Percentiles rank a stretch among this genome's conserved stretches.
Evolutionary conservation across 2,888 invertebrate genomes (phyloP).

Genomic region (Heteropelma amictum): DNA sequence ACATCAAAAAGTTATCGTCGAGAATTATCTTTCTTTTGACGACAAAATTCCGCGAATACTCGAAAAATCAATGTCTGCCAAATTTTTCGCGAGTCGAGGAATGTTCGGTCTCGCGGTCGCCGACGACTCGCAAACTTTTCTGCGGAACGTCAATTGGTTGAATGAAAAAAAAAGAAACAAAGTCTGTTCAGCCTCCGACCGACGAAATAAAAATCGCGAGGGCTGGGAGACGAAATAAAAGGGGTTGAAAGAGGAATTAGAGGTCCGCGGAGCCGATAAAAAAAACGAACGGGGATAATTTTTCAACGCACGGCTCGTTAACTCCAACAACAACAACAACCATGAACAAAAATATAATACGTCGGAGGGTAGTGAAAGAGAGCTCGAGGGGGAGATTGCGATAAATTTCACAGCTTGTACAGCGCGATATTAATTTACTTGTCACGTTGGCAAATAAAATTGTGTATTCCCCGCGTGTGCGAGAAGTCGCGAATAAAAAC

Average conservation of each 20-base stretch:
- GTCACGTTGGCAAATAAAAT: constrained; percentile 24
- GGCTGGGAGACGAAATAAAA: neutral
- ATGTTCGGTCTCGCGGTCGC: constrained; percentile 16
- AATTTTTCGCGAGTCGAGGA: too few relatives aligned
- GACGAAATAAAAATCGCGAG: constrained; percentile 22
- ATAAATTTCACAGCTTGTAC: constrained; percentile 19
- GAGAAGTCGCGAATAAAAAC: neutral
- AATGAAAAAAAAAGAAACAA: constrained; percentile 15
- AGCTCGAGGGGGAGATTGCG: neutral
- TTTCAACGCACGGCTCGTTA: constrained; percentile 48
- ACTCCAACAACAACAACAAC: constrained; percentile 21
- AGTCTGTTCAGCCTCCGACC: neutral
- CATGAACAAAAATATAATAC: neutral
- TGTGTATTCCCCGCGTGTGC: constrained; percentile 3
- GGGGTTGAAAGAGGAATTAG: neutral
- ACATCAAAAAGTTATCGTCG: too few relatives aligned
- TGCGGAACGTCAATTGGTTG: constrained; percentile 36
- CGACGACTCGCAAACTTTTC: neutral
- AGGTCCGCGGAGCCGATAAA: constrained; percentile 17
- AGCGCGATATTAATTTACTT: constrained; percentile 24
- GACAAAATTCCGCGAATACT: too few relatives aligned
- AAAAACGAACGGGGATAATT: constrained; percentile 36
- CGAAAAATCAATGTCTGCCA: too few relatives aligned
- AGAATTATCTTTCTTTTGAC: too few relatives aligned
- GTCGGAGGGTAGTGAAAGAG: neutral